These are phyloP conservation scores for Aix galericulata DNA, from an alignment of 2,113 vertebrate genomes.

Conservation along the genomic window DNA sequence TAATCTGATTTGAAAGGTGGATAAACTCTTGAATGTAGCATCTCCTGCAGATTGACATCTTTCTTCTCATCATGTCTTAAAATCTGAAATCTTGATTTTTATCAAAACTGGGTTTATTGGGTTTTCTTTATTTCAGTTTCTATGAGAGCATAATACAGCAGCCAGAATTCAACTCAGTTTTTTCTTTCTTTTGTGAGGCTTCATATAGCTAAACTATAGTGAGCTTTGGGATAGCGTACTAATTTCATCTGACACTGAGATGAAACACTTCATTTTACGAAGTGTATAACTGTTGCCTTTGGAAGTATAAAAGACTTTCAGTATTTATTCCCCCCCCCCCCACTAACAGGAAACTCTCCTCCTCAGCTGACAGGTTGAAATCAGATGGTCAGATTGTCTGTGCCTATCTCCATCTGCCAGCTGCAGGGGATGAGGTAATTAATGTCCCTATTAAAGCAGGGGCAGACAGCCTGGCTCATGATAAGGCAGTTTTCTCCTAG, in stretches of 20 bases:
- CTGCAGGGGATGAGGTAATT: slow-evolving; percentile 10
- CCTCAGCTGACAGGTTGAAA: slow-evolving; percentile 42
- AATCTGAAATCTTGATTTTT: not conserved
- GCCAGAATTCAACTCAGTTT: not conserved
- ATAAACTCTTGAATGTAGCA: not conserved
- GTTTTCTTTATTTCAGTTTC: not conserved
- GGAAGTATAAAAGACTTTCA: slow-evolving; percentile 27
- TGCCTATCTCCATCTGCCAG: slow-evolving; percentile 10
- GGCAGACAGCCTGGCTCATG: not conserved
- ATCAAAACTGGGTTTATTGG: not conserved
- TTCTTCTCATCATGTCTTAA: not conserved
- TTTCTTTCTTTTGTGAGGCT: not conserved
- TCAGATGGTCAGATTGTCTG: slow-evolving; percentile 49
- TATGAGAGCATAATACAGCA: not conserved
- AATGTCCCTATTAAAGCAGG: not conserved
- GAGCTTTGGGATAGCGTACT: not conserved
- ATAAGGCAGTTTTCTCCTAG: not conserved
- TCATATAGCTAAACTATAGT: too few relatives aligned
- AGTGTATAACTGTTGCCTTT: not conserved
- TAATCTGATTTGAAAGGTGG: not conserved
- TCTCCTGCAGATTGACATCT: not conserved
- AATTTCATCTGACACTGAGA: not conserved
- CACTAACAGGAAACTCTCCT: not conserved
- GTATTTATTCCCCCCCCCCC: not conserved
- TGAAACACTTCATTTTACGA: not conserved